These are phyloP conservation scores for Heliothis virescens DNA, from an alignment of 1,140 invertebrate species.

Conservation along the genomic window DNA sequence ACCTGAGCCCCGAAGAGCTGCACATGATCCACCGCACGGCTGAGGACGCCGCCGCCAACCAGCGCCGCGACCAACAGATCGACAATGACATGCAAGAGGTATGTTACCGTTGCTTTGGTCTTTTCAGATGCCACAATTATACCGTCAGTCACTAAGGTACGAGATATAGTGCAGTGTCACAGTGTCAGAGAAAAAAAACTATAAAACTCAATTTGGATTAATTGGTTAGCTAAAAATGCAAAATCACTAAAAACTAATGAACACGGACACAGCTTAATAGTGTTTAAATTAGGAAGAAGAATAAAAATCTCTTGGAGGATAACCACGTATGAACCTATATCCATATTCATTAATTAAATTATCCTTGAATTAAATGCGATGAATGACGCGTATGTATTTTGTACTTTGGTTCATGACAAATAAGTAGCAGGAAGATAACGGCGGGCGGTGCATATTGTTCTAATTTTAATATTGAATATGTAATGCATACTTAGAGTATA, in stretches of 20 bases:
- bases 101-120: background rate
- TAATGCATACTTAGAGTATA: too few species aligned
- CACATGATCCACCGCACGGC: slow-evolving; percentile 87
- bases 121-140: background rate
- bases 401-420: background rate
- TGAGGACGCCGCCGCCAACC: slow-evolving; percentile 80
- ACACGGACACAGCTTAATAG: slow-evolving; percentile 11
- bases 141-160: background rate
- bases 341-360: background rate
- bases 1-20: slow-evolving; percentile 88
- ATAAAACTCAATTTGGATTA: too few species aligned
- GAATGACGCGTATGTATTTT: background rate
- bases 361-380: background rate
- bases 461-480: background rate
- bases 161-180: too few species aligned
- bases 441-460: background rate
- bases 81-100: slow-evolving; percentile 84
- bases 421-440: background rate
- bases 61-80: slow-evolving; percentile 81
- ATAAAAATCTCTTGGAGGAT: background rate
- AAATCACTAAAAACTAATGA: background rate
- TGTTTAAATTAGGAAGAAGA: slow-evolving; percentile 38
- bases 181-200: too few species aligned
- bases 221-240: too few species aligned
- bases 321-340: background rate